These are phyloP conservation scores for Latrodectus geometricus DNA, from an alignment of 1,140 invertebrate species.

Conservation along the genomic window DNA sequence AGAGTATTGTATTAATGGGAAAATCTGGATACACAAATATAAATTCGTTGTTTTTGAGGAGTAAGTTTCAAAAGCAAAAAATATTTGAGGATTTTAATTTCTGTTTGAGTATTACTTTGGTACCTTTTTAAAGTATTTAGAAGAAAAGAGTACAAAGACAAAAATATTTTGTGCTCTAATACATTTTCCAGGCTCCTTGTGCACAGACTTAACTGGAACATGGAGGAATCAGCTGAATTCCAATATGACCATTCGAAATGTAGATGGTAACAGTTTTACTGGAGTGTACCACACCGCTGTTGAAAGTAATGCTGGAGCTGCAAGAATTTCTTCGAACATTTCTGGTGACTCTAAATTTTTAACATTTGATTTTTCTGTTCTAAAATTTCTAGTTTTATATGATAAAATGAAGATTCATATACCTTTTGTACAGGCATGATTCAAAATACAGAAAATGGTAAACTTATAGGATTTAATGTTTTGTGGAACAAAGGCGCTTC, in stretches of 20 bases:
- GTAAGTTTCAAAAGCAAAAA: too few species aligned
- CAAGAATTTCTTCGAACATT: conserved; percentile 7
- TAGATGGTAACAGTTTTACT: background rate
- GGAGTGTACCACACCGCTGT: conserved; percentile 22
- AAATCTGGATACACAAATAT: too few species aligned
- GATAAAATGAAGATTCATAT: too few species aligned
- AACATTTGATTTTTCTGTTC: background rate
- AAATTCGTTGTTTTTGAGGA: too few species aligned
- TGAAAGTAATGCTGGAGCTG: conserved; percentile 9
- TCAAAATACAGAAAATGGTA: conserved; percentile 11
- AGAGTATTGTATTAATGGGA: too few species aligned
- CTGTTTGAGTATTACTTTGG: too few species aligned
- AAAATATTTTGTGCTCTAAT: too few species aligned
- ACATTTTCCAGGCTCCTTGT: background rate
- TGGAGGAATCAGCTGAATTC: conserved; percentile 24
- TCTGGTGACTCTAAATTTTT: background rate
- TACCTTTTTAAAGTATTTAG: too few species aligned
- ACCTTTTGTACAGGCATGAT: conserved; percentile 1
- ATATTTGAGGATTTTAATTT: too few species aligned
- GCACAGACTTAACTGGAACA: conserved; percentile 9
- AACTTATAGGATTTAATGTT: conserved; percentile 18
- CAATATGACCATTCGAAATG: conserved; percentile 6
- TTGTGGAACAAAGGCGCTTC: conserved; percentile 31
- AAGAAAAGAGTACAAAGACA: too few species aligned
- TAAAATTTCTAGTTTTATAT: background rate